phyloP scores from a whole-genome alignment of 2,888 invertebrate genomes.

The Euplexia lucipara region DNA sequence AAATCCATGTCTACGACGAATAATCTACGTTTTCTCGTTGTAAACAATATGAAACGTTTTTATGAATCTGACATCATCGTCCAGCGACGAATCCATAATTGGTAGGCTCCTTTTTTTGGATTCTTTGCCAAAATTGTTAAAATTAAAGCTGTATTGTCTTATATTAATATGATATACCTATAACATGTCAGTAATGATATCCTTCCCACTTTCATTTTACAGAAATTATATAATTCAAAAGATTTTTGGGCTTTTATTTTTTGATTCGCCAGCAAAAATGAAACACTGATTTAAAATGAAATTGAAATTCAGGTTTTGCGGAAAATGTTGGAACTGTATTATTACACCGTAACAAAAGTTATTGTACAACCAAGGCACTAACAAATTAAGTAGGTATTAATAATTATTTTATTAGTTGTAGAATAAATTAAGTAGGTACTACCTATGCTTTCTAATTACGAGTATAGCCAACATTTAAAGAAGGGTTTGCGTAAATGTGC shows the following conservation, averaged over 20 bases:
- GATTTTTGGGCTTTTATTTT: conserved; percentile 50
- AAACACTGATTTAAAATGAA: conserved; percentile 22
- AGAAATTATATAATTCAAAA: no score
- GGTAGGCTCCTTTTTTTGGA: conserved; percentile 64
- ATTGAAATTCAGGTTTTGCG: background rate
- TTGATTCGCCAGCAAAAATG: conserved; percentile 65
- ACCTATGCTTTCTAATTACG: background rate
- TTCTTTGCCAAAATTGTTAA: no score
- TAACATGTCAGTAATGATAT: no score
- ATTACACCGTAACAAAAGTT: no score
- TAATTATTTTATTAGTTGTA: no score
- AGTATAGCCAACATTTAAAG: background rate
- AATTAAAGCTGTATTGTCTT: no score
- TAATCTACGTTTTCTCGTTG: conserved; percentile 40
- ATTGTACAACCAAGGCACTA: no score
- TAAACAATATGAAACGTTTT: conserved; percentile 66
- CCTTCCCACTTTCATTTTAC: no score
- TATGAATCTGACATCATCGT: conserved; percentile 75
- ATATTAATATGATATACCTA: no score
- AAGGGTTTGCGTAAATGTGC: background rate
- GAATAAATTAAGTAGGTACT: conserved; percentile 9
- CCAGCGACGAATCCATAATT: conserved; percentile 71
- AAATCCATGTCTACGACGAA: conserved; percentile 28
- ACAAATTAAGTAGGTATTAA: no score
- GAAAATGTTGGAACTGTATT: background rate